Percentiles rank a stretch among this genome's conserved stretches.
Conservation (phyloP, 2,797 vertebrate genomes). For the Etheostoma nigrum region DNA sequence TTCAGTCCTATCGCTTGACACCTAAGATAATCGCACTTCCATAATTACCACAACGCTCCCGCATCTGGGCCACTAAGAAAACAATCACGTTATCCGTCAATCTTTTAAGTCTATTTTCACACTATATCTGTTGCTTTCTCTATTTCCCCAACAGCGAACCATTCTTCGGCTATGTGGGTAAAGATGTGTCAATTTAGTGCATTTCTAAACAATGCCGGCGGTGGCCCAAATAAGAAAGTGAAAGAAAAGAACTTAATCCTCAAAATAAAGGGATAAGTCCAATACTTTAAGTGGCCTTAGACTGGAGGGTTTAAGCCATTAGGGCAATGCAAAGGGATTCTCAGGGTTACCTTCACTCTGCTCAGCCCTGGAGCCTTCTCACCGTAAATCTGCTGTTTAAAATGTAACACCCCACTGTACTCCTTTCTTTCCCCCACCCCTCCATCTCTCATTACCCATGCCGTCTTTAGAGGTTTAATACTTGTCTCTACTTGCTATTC, state of each 20-base stretch:
- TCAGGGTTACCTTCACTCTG: slow-evolving; percentile 69
- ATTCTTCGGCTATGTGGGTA: slow-evolving; percentile 49
- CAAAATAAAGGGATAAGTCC: slow-evolving; percentile 82
- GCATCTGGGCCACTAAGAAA: slow-evolving; percentile 68
- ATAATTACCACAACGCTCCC: slow-evolving; percentile 65
- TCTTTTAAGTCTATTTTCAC: slow-evolving; percentile 79
- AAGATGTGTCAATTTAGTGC: slow-evolving; percentile 50
- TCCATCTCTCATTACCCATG: slow-evolving; percentile 62
- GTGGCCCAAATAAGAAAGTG: slow-evolving; percentile 83
- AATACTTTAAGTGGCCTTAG: slow-evolving; percentile 82
- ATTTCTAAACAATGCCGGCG: slow-evolving; percentile 84
- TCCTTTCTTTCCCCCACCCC: slow-evolving; percentile 44
- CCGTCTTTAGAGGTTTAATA: slow-evolving; percentile 74
- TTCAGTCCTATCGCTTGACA: slow-evolving; percentile 60
- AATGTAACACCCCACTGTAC: slow-evolving; percentile 71
- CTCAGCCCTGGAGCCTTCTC: slow-evolving; percentile 75
- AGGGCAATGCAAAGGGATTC: slow-evolving; percentile 52
- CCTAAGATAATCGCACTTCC: slow-evolving; percentile 69
- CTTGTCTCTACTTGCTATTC: slow-evolving; percentile 78
- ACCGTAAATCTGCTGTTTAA: slow-evolving; percentile 80
- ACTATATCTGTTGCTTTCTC: slow-evolving; percentile 38
- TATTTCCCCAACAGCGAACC: slow-evolving; percentile 57
- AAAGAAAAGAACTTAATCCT: slow-evolving; percentile 84
- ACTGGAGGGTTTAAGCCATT: slow-evolving; percentile 79
- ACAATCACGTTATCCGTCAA: slow-evolving; percentile 77